Evolutionary conservation across 92 coral and sea anemone species (phyloP), one percentile per base, ranked within the genome.

Genomic region (Meandrina meandrites): DNA sequence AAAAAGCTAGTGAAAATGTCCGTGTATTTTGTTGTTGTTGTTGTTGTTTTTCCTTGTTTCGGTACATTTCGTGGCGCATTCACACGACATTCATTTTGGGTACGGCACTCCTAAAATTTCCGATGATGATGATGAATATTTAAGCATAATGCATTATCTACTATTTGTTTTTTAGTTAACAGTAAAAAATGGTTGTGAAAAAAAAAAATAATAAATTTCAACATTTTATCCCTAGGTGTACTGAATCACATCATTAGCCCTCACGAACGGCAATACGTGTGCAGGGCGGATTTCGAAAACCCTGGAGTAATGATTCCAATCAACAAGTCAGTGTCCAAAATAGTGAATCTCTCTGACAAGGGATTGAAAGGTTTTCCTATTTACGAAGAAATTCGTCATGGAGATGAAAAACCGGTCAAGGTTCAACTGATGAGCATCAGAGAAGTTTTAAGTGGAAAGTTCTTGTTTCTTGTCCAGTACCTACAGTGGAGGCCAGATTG

Each of bases 401-500:
- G 82, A 9, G 77, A 68, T 56, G 76, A 40, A 15, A 75, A 21
- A 28, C 60, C 37, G 14, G 60, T 76, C 8, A 45, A 76, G 15
- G 85, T 91, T n/a, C 28, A 83, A 15, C 72, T n/a, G 16, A 76
- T 79, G 58, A 73, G 54, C 21, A 22, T 62, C 58, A 34, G 13
- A 5, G 86, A 87, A 60, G 90, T 88, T 34, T 81, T 92, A 40
- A 93, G 93, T 79, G 93, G 92, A 37, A 91, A 92, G 76, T 89
- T 77, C 57, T 21, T 94, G 56, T 94, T 94, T 79, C 91, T 92
- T 17, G 93, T 94, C 73, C 89, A 90, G 78, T 82, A 78, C 22
- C 81, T 87, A 30, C 78, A 92, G 87, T 94, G 97, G 97, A 78
- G 89, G 40, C 8, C 71, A 19, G 88, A 85, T 34, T 92, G 75